phyloP scores from a whole-genome alignment of 2,797 vertebrate species.

The Leptoclinus maculatus region DNA sequence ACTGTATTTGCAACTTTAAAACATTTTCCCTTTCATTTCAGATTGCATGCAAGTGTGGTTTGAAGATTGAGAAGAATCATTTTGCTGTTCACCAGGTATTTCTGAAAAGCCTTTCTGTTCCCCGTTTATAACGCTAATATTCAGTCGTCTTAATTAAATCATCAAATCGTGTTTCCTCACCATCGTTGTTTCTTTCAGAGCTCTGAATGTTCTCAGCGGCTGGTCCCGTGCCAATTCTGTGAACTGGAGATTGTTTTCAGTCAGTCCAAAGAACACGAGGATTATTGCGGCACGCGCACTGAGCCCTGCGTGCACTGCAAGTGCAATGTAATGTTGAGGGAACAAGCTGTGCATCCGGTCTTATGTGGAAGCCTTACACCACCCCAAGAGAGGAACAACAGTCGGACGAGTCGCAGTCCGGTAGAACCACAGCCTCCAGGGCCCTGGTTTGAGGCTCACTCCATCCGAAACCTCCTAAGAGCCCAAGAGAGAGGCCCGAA shows the following conservation, averaged over 20 bases:
- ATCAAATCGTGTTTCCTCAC: not conserved
- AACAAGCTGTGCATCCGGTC: conserved; percentile 87
- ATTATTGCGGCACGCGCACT: conserved; percentile 94
- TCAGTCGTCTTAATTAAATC: not conserved
- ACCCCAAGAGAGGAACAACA: conserved; percentile 77
- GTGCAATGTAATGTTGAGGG: conserved; percentile 90
- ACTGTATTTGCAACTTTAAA: not conserved
- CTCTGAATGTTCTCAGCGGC: conserved; percentile 88
- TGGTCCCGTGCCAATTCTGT: conserved; percentile 91
- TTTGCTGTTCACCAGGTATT: conserved; percentile 91
- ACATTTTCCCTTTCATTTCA: conserved; percentile 68
- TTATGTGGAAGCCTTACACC: conserved; percentile 84
- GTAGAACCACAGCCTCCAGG: conserved; percentile 68
- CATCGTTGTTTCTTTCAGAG: conserved; percentile 60
- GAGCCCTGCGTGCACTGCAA: conserved; percentile 90
- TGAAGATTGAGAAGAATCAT: conserved; percentile 90
- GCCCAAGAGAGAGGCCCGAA: conserved; percentile 80
- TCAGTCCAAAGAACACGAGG: conserved; percentile 92
- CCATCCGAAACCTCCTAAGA: conserved; percentile 76
- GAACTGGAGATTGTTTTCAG: conserved; percentile 90
- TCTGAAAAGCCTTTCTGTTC: not conserved
- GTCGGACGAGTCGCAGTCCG: conserved; percentile 57
- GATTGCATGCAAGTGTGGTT: conserved; percentile 94
- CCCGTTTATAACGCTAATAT: not conserved
- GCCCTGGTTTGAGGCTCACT: conserved; percentile 80